Evolutionary conservation across 2,888 invertebrate genomes (phyloP), one percentile per base, ranked within the genome.

Genomic region (Pristionchus exspectatus): DNA sequence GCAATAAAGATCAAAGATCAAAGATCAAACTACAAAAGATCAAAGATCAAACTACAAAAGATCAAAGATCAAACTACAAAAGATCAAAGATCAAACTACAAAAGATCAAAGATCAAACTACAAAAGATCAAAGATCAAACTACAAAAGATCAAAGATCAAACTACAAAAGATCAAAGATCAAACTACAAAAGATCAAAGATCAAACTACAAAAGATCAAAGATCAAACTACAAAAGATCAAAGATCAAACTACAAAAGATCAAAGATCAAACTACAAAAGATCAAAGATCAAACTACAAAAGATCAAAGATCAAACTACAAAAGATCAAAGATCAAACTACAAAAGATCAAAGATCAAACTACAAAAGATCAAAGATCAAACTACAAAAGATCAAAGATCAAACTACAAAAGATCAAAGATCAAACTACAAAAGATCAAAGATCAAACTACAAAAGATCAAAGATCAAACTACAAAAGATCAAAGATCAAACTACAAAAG

Each of bases 181-280:
- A 88, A 63, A n/a, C 24, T n/a, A 10, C 63, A 63, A 59, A 21
- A 69, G 2, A 27, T 33, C 21, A 27, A 24, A 50, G 50, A 50
- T 50, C 81, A 81, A 81, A 81, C 56, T 54, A 27, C 83, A 30
- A n/a, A 44, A 54, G 38, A 16, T 16, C n/a, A 83, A 54, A 83
- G 54, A 56, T 30, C 38, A 88, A 63, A n/a, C 24, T n/a, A 10
- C 63, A 63, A 59, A 21, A 69, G 2, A 27, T 33, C 21, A 27
- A 24, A 50, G 50, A 50, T 50, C 81, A 81, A 81, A 81, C 56
- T 54, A 27, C 83, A 30, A n/a, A 44, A 54, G 38, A 16, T 16
- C n/a, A 83, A 54, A 83, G 54, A 56, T 30, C 38, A 88, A 63
- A n/a, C 24, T n/a, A 10, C 63, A 63, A 59, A 21, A 69, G 2